phyloP scores from a whole-genome alignment of 2,797 vertebrate genomes.

The Arrhamphus sclerolepis region DNA sequence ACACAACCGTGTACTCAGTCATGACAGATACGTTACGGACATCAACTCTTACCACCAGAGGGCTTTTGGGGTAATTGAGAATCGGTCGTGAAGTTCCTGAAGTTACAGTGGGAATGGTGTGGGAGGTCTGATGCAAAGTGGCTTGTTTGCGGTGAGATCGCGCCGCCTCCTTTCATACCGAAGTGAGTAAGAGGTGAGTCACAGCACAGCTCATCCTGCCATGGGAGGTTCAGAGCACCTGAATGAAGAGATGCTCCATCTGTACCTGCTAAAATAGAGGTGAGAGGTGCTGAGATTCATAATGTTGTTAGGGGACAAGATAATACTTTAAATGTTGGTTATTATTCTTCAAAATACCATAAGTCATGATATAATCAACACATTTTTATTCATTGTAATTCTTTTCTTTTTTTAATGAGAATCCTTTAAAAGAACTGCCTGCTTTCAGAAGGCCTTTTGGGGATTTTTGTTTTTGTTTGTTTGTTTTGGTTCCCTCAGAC shows the following conservation, averaged over 20 bases:
- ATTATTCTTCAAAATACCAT: too few relatives aligned
- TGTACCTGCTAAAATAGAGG: slow-evolving; percentile 53
- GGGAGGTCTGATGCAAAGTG: slow-evolving; percentile 36
- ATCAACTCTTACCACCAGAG: slow-evolving; percentile 47
- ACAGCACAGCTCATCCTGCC: slow-evolving; percentile 79
- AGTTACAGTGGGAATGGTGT: slow-evolving; percentile 46
- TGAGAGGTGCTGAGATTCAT: background rate
- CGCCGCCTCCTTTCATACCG: background rate
- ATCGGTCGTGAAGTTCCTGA: slow-evolving; percentile 24
- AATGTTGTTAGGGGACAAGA: too few relatives aligned
- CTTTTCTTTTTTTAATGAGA: too few relatives aligned
- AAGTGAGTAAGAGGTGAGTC: slow-evolving; percentile 50
- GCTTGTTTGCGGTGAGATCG: background rate
- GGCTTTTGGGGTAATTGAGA: background rate
- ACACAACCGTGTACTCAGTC: too few relatives aligned
- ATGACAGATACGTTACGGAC: too few relatives aligned
- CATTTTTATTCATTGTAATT: too few relatives aligned
- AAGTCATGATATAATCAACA: too few relatives aligned
- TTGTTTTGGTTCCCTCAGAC: too few relatives aligned
- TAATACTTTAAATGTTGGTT: too few relatives aligned
- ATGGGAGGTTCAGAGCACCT: slow-evolving; percentile 64
- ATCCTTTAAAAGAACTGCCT: too few relatives aligned
- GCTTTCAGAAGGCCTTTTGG: too few relatives aligned
- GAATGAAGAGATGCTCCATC: slow-evolving; percentile 13
- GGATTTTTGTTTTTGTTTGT: too few relatives aligned